Conservation (phyloP, 2,888 invertebrate species). For the Frankliniella intonsa region DNA sequence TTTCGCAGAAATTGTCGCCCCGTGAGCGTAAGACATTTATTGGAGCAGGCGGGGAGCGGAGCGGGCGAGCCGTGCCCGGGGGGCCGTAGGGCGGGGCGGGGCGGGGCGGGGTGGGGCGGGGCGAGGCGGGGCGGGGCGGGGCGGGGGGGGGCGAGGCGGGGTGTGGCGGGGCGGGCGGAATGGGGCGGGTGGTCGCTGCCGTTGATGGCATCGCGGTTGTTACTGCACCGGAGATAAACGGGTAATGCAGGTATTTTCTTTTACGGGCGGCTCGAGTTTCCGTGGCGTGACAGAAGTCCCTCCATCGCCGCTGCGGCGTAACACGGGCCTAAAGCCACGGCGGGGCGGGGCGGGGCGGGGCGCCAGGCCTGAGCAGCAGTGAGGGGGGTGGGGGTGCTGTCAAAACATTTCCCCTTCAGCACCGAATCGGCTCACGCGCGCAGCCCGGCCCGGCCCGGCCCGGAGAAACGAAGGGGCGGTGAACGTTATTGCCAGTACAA, state of each 20-base stretch:
- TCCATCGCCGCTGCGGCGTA: background rate
- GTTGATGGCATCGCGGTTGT: background rate
- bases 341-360: no score
- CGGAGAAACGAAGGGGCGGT: no score
- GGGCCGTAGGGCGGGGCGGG: background rate
- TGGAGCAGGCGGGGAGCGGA: background rate
- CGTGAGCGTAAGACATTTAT: background rate
- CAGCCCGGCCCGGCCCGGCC: no score
- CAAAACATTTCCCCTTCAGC: no score
- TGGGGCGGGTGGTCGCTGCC: background rate
- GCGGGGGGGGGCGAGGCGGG: no score
- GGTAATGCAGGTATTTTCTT: conserved; percentile 11
- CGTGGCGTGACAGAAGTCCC: background rate
- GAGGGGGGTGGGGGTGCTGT: no score
- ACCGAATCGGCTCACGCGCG: no score
- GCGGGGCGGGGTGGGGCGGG: background rate
- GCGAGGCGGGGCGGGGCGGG: background rate
- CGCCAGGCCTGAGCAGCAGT: no score
- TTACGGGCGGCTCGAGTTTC: conserved; percentile 14
- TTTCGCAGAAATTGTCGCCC: background rate
- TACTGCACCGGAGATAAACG: background rate
- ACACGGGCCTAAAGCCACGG: background rate
- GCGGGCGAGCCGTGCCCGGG: background rate
- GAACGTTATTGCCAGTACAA: no score
- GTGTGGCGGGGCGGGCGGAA: background rate